phyloP scores from a whole-genome alignment of 30 jellyfish, hydroid and myxozoan genomes.

The Hydractinia echinata region DNA sequence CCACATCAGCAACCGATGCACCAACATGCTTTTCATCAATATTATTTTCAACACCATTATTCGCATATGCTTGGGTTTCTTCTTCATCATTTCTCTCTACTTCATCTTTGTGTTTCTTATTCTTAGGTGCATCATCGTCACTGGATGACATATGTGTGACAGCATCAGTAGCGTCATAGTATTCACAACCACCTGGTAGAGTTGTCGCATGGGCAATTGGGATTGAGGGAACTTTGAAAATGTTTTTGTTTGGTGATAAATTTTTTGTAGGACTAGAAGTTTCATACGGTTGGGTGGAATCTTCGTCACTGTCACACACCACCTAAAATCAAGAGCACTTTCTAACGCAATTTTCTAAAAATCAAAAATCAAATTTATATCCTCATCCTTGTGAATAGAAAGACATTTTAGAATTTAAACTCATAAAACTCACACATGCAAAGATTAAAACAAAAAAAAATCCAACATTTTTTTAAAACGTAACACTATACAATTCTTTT shows the following conservation, averaged over 20 bases:
- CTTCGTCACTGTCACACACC: slow-evolving; percentile 5
- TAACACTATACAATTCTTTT: no score
- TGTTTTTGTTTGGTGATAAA: background rate
- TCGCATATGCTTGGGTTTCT: background rate
- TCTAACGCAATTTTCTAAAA: no score
- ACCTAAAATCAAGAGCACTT: background rate
- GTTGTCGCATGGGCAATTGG: background rate
- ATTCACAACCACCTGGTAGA: slow-evolving; percentile 1
- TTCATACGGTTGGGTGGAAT: background rate
- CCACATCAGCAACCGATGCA: no score
- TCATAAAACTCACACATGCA: no score
- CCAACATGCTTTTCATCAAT: background rate
- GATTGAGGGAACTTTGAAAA: background rate
- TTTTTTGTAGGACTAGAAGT: background rate
- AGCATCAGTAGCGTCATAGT: slow-evolving; percentile 9
- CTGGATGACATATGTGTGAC: background rate
- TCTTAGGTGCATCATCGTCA: background rate
- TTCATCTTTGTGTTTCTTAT: no score
- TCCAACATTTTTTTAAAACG: no score
- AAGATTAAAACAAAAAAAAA: no score
- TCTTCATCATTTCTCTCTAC: no score
- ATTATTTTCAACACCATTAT: background rate
- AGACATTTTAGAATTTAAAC: no score
- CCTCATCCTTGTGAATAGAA: no score
- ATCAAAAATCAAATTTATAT: no score